phyloP scores from a whole-genome alignment of 2,113 vertebrate species.

The Perca schrenkii region DNA sequence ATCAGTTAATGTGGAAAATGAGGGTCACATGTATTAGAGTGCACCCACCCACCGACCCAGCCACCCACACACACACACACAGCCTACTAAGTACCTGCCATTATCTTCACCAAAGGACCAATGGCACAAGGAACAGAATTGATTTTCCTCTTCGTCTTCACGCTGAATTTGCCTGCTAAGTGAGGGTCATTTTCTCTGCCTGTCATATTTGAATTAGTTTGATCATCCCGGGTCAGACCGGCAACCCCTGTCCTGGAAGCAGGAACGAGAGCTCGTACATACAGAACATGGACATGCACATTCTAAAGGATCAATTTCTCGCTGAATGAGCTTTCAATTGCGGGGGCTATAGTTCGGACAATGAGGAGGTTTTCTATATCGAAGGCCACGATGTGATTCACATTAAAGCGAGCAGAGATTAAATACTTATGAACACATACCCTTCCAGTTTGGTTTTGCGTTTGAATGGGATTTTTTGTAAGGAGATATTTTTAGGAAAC shows the following conservation, averaged over 20 bases:
- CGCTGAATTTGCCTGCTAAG: conserved; percentile 11
- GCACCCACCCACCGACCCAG: background rate
- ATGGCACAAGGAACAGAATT: conserved; percentile 2
- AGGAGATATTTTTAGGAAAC: too few relatives aligned
- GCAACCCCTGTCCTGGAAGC: too few relatives aligned
- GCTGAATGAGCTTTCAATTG: background rate
- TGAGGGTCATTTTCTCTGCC: conserved; percentile 19
- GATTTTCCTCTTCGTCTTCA: conserved; percentile 12
- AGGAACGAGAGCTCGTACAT: background rate
- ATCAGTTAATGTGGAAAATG: conserved; percentile 18
- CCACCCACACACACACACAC: conserved; percentile 6
- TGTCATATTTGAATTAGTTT: conserved; percentile 47
- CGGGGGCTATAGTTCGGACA: background rate
- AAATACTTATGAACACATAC: background rate
- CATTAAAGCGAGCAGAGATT: background rate
- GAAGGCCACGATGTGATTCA: background rate
- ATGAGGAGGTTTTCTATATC: background rate
- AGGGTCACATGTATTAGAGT: background rate
- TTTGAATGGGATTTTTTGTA: too few relatives aligned
- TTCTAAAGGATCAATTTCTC: background rate
- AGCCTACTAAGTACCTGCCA: conserved; percentile 60
- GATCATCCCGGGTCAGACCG: background rate
- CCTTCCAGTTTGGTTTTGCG: too few relatives aligned
- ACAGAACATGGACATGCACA: background rate
- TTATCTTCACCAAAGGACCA: conserved; percentile 33